Evolutionary conservation across 53 echinoderm and acorn worm genomes (phyloP), one percentile per base, ranked within the genome.

Genomic region (Echinometra lucunter): DNA sequence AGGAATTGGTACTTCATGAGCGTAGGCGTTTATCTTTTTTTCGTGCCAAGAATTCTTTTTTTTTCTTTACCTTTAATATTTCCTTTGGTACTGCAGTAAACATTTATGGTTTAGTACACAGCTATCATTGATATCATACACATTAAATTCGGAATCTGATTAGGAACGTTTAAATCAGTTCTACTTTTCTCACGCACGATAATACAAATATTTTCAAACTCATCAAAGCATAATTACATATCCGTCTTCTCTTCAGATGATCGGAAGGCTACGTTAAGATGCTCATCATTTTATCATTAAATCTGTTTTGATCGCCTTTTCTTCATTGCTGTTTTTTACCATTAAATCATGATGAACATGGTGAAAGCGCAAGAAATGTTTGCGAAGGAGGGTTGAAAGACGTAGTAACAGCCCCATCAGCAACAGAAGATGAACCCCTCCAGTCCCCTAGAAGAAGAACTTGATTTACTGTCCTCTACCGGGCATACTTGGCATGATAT

Each of bases 401-500:
- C 16, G 42, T 38, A 42, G 40, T 19, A 78, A 42, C 78, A 38
- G 12, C 78, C 78, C 78, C 4, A 42, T 78, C 78, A 27, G 13
- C 18, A 35, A 0, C 13, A 25, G 85, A 85, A 85, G 85, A 85
- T 85, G 49, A 85, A 40, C 18, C n/a, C n/a, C 58, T 47, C 28
- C 38, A 60, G 13, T 37, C 19, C 27, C 58, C 37, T n/a, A 63
- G 58, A 58, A 60, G 58, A 9, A 21, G 57, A 18, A 23, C 21
- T 58, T 90, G 90, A 90, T 90, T 58, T 90, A 90, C 60, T 90
- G 90, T 25, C 58, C 90, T 63, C 37, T 60, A 23, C 63, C 90
- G 58, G 58, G 90, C 38, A 90, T 90, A 58, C 90, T 90, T 58
- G 63, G 38, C 90, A 38, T 90, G 90, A 90, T 90, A 90, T 90